Conservation (phyloP, 2,888 invertebrate genomes). For the Embidobia sp. region DNA sequence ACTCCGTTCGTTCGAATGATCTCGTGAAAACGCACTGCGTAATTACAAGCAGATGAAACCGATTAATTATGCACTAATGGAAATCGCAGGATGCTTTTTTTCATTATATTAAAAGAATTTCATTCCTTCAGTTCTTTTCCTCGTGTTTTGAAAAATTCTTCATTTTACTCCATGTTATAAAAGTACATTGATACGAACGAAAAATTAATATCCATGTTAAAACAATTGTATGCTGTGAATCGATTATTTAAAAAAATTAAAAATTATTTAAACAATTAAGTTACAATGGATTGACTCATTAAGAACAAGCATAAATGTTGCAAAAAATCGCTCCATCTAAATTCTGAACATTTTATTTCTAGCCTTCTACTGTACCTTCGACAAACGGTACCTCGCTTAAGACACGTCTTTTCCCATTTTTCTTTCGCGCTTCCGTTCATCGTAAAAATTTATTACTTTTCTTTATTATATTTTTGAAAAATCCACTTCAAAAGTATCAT, state of each 20-base stretch:
- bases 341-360: background rate
- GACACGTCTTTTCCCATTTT: conserved; percentile 1
- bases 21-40: conserved; percentile 65
- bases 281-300: no score
- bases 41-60: conserved; percentile 71
- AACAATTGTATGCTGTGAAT: background rate
- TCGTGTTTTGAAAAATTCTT: background rate
- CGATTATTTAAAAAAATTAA: background rate
- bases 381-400: background rate
- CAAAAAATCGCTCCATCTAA: background rate
- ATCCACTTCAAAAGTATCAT: conserved; percentile 24
- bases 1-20: conserved; percentile 57
- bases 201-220: no score
- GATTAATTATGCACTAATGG: conserved; percentile 71
- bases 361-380: no score
- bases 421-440: conserved; percentile 1
- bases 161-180: no score
- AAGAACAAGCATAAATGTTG: background rate
- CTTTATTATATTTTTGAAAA: conserved; percentile 28
- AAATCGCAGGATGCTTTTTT: conserved; percentile 24
- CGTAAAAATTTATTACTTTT: conserved; percentile 37
- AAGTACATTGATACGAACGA: no score
- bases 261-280: no score
- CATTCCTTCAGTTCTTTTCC: background rate
- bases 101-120: background rate